A percentile compares a stretch with the other conserved stretches of the same genome.
Conservation (phyloP, 2,797 vertebrate genomes). For the Gambusia yucatana region DNA sequence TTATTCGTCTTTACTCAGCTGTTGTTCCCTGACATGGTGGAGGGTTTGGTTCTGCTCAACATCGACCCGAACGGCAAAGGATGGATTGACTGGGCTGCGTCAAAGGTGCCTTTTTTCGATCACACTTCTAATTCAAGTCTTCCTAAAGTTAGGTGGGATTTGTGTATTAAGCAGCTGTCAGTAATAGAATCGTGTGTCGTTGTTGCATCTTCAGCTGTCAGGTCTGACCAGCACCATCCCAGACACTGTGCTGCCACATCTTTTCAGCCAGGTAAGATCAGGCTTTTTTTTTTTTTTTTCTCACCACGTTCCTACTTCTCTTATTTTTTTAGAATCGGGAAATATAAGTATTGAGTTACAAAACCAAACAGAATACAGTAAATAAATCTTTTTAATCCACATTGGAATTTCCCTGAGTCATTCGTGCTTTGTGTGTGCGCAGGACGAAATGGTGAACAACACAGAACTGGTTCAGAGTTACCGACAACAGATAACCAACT, state of each 20-base stretch:
- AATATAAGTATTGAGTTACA: background rate
- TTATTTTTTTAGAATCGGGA: background rate
- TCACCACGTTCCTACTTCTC: background rate
- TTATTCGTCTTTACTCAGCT: conserved; percentile 76
- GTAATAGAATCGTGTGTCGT: background rate
- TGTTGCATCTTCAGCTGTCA: conserved; percentile 82
- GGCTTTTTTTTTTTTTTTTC: background rate
- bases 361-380: background rate
- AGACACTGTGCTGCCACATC: conserved; percentile 91
- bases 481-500: conserved; percentile 92
- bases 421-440: conserved; percentile 10
- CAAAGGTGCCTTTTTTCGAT: conserved; percentile 81
- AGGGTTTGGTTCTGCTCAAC: conserved; percentile 95
- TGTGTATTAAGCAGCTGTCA: background rate
- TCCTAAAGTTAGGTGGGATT: fast-evolving
- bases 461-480: conserved; percentile 96
- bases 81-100: conserved; percentile 98
- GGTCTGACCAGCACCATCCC: conserved; percentile 92
- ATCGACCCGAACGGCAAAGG: conserved; percentile 96
- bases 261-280: conserved; percentile 93
- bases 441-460: conserved; percentile 96
- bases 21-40: conserved; percentile 93
- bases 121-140: too few relatives aligned
- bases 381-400: background rate
- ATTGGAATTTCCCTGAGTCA: background rate